These are phyloP conservation scores for Schizopygopsis pylzovi DNA, from an alignment of 2,797 vertebrate species.

Conservation along the genomic window DNA sequence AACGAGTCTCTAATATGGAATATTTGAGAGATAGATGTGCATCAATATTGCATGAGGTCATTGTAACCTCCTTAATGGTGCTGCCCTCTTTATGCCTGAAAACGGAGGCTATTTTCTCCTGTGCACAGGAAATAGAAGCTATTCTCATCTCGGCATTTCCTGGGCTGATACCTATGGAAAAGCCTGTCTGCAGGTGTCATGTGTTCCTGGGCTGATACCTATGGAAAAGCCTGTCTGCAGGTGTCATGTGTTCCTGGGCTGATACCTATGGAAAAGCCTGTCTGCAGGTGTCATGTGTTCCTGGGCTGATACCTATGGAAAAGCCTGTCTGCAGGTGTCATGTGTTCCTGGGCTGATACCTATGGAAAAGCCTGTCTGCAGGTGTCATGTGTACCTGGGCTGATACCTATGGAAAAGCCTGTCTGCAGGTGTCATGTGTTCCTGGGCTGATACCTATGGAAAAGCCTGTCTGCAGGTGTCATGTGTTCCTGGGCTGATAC, in stretches of 20 bases:
- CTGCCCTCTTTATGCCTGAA: slow-evolving; percentile 18
- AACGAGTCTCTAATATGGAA: slow-evolving; percentile 11
- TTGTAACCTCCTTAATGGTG: slow-evolving; percentile 15
- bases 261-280: too few species aligned
- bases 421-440: neutral
- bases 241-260: neutral
- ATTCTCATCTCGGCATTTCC: slow-evolving; percentile 52
- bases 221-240: too few species aligned
- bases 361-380: too few species aligned
- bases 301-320: too few species aligned
- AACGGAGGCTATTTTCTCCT: slow-evolving; percentile 55
- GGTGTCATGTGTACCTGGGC: neutral
- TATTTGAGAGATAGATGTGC: slow-evolving; percentile 13
- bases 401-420: too few species aligned
- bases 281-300: neutral
- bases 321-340: neutral
- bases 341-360: neutral
- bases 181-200: slow-evolving; percentile 26
- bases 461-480: neutral
- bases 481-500: neutral
- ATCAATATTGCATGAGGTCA: slow-evolving; percentile 49
- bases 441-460: neutral
- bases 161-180: slow-evolving; percentile 16
- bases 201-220: neutral
- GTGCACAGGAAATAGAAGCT: slow-evolving; percentile 15